Evolutionary conservation across 2,113 vertebrate species (phyloP), one percentile per base, ranked within the genome.

Genomic region (Oreochromis niloticus): DNA sequence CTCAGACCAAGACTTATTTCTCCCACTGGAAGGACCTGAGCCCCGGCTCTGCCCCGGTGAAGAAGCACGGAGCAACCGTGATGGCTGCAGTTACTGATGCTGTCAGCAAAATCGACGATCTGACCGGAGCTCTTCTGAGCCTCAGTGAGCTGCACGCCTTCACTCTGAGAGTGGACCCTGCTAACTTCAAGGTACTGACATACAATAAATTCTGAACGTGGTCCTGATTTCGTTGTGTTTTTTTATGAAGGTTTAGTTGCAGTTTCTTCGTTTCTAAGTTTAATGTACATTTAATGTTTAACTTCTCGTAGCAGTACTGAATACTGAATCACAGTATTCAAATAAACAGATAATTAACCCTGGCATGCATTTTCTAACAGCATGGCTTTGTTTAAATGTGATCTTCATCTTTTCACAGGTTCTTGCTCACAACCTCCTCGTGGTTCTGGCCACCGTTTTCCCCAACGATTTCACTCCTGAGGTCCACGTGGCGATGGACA

Each of bases 1-100:
- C 97, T 5, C 84, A 94, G 89, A 98, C 97, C 94, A 98, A 98
- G 96, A 97, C 97, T 61, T 98, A 98, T 95, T 99, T 99, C 91
- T 32, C 96, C 55, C 97, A 98, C 97, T 97, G 97, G 66, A 91
- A 91, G 34, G 97, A 97, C 89, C 1, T 95, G 75, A 87, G 41
- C 5, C 88, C 85, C 0, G 88, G 78, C 88, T 98, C 97, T 2
- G 17, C 87, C 19, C 89, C 92, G 5, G 3, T 97, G 57, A 93
- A 82, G 93, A 89, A 0, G 3, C 98, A 98, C 0, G 97, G 98
- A 56, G 88, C 88, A 71, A 96, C 94, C 63, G 93, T 98, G 39
- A 95, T 93, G 0, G 2, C 0, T 0, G 97, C 97, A 0, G 89
- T 98, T 46, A 4, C 56, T 0, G 88, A 83, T 1, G 97, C 97